Conservation (phyloP, 2,888 invertebrate species). For the Pachliopta kotzebuea region DNA sequence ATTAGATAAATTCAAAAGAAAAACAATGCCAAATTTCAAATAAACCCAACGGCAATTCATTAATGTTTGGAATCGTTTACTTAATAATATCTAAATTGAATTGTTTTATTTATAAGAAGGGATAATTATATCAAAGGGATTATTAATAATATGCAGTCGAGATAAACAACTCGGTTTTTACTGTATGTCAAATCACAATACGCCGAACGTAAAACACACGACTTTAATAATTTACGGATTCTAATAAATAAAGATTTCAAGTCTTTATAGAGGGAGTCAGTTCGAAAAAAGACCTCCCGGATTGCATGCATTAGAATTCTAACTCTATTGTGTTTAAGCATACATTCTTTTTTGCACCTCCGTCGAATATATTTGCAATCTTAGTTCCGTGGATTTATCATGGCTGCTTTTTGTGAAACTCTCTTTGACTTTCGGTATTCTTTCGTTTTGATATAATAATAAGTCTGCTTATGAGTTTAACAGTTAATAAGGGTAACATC, state of each 20-base stretch:
- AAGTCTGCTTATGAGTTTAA: constrained; percentile 1
- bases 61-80: constrained; percentile 20
- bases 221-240: constrained; percentile 71
- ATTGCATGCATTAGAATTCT: constrained; percentile 68
- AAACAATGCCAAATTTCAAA: not conserved
- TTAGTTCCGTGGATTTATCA: constrained; percentile 48
- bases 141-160: constrained; percentile 35
- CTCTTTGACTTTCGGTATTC: constrained; percentile 38
- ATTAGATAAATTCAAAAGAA: not conserved
- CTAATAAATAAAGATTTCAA: constrained; percentile 79
- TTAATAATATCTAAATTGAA: constrained; percentile 25
- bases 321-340: constrained; percentile 73
- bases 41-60: constrained; percentile 14
- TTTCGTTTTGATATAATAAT: constrained; percentile 18
- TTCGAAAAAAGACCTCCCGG: constrained; percentile 77
- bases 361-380: constrained; percentile 67
- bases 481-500: not conserved
- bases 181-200: constrained; percentile 54
- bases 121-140: constrained; percentile 25
- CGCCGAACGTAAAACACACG: constrained; percentile 60
- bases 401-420: constrained; percentile 41
- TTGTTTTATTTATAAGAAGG: constrained; percentile 29
- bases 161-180: constrained; percentile 45
- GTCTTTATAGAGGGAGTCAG: constrained; percentile 55
- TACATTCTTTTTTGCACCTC: constrained; percentile 78